Conservation (phyloP, 2,113 vertebrate genomes). For the Synodontis membranacea region DNA sequence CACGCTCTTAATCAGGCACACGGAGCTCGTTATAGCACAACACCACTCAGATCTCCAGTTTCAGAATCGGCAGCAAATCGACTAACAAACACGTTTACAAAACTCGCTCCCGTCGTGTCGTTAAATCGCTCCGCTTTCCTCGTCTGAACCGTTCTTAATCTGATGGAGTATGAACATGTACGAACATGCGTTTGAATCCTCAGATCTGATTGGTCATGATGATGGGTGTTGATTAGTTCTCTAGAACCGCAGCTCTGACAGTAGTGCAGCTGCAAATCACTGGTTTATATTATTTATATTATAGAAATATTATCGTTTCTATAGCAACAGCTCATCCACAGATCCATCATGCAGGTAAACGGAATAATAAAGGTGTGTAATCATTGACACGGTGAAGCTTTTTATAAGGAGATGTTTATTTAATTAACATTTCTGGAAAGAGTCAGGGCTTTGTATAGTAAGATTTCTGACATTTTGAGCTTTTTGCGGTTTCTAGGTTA, state of each 20-base stretch:
- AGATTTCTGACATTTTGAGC: background rate
- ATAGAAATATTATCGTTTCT: background rate
- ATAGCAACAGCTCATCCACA: background rate
- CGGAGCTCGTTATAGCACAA: background rate
- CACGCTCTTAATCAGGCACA: background rate
- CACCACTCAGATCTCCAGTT: background rate
- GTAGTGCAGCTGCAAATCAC: background rate
- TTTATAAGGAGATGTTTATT: background rate
- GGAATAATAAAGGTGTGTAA: too few species aligned
- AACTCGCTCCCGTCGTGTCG: too few species aligned
- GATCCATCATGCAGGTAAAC: too few species aligned
- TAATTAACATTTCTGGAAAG: background rate
- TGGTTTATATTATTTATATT: background rate
- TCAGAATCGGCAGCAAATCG: background rate
- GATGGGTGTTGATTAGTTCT: background rate
- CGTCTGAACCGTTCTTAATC: background rate
- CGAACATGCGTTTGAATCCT: background rate
- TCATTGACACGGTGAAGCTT: background rate
- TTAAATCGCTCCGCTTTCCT: background rate
- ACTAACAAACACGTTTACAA: too few species aligned
- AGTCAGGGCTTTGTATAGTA: background rate
- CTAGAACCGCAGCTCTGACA: background rate
- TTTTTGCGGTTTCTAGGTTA: background rate
- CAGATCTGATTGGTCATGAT: background rate
- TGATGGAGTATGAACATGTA: background rate